Conservation (phyloP, 2,888 invertebrate genomes). For the Pyrrhosoma nymphula region DNA sequence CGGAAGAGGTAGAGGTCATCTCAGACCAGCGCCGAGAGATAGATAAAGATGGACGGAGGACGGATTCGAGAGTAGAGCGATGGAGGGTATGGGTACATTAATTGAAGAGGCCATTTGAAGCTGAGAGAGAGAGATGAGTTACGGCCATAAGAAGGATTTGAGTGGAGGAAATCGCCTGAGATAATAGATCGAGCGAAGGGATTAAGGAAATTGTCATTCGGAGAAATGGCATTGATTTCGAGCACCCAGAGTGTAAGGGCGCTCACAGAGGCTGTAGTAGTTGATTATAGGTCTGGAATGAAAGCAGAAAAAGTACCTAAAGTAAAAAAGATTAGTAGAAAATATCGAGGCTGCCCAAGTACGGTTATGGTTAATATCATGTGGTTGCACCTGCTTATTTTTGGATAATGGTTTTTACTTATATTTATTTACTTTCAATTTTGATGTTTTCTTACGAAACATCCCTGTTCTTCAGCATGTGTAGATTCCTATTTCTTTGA, state of each 20-base stretch:
- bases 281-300: background rate
- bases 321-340: no score
- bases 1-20: background rate
- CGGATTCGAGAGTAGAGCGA: background rate
- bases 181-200: background rate
- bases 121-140: background rate
- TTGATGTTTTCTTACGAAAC: no score
- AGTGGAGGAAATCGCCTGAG: background rate
- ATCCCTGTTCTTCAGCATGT: no score
- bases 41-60: background rate
- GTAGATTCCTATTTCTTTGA: no score
- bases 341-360: no score
- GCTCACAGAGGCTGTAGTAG: background rate
- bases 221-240: background rate
- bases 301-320: no score
- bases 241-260: background rate
- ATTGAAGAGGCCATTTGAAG: background rate
- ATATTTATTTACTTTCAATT: no score
- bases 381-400: no score
- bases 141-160: background rate
- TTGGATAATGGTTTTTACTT: no score
- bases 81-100: background rate
- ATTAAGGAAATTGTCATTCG: background rate
- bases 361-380: no score
- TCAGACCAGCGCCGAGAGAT: background rate